Evolutionary conservation across 2,113 vertebrate genomes (phyloP), one percentile per base, ranked within the genome.

Genomic region (Passer montanus): DNA sequence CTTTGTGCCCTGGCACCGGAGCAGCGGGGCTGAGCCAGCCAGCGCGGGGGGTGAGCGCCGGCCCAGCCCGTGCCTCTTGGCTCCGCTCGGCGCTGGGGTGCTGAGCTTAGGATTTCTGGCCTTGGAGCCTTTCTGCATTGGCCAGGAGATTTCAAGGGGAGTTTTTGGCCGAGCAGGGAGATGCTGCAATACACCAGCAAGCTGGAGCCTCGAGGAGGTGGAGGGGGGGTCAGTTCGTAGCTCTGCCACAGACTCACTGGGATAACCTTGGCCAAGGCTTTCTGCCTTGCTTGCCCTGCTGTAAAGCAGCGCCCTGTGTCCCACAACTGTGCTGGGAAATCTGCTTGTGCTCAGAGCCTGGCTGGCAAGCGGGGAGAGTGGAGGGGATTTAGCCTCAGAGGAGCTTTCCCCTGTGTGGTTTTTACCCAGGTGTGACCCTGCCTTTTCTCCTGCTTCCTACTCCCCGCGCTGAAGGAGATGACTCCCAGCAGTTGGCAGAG

Each of bases 221-320:
- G 8, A 22, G 37, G 47, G 15, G 56, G 33, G 15, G 15, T 73
- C 37, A 37, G 62, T 31, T 87, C 56, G 52, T 9, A 19, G 47
- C 75, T 91, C 87, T 72, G 85, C 85, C 76, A 72, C 82, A 8
- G 68, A 10, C 68, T 83, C 39, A 15, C 47, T 60, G 83, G 87
- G 68, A 50, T 72, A 91, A 96, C 92, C 94, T 94, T 75, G 76
- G 72, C 70, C 87, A 55, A 59, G 55, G 82, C 91, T 92, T 59
- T 81, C 68, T 46, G 84, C 43, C 70, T n/a, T 12, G 22, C 68
- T 69, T 31, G 79, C 63, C 63, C 59, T 66, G 93, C 78, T 72
- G 44, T 8, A 63, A 53, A 79, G 56, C 63, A 44, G 75, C 3
- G 14, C 24, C 5, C 5, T 3, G 13, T 64, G 43, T 79, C 63